phyloP scores from a whole-genome alignment of 2,797 vertebrate species.

The Acipenser ruthenus region DNA sequence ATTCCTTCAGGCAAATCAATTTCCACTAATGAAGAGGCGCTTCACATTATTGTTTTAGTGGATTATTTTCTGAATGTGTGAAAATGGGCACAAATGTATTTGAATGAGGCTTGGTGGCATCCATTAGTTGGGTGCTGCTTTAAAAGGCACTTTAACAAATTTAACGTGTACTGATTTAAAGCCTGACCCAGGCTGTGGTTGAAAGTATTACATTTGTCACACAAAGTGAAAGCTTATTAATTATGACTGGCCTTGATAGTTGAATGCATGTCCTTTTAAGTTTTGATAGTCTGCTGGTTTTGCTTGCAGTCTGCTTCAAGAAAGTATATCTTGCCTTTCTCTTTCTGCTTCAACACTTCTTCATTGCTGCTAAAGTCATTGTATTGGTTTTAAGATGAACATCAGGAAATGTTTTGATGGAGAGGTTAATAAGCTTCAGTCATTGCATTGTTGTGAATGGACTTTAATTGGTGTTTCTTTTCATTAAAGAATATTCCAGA shows the following conservation, averaged over 20 bases:
- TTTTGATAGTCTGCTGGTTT: not conserved
- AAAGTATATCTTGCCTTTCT: not conserved
- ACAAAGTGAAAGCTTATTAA: too few species aligned
- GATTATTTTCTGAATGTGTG: not conserved
- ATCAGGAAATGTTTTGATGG: not conserved
- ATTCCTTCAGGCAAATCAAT: slow-evolving; percentile 15
- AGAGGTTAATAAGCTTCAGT: not conserved
- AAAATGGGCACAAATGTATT: not conserved
- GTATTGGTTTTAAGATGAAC: too few species aligned
- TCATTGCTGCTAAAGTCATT: not conserved
- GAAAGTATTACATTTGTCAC: too few species aligned
- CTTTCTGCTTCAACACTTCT: not conserved
- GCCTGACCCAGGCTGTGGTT: too few species aligned
- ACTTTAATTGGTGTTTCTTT: slow-evolving; percentile 20
- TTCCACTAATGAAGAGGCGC: slow-evolving; percentile 13
- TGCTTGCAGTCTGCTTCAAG: not conserved
- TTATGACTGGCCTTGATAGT: too few species aligned
- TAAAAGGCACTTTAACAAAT: too few species aligned
- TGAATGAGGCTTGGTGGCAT: not conserved
- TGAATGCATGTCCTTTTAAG: not conserved
- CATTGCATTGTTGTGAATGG: slow-evolving; percentile 13
- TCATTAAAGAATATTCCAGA: slow-evolving; percentile 80
- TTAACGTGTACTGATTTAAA: too few species aligned
- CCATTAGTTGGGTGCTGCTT: not conserved
- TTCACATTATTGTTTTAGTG: slow-evolving; percentile 8